Evolutionary conservation across 2,888 invertebrate species (phyloP).

Genomic region (Ceraclea dissimilis): DNA sequence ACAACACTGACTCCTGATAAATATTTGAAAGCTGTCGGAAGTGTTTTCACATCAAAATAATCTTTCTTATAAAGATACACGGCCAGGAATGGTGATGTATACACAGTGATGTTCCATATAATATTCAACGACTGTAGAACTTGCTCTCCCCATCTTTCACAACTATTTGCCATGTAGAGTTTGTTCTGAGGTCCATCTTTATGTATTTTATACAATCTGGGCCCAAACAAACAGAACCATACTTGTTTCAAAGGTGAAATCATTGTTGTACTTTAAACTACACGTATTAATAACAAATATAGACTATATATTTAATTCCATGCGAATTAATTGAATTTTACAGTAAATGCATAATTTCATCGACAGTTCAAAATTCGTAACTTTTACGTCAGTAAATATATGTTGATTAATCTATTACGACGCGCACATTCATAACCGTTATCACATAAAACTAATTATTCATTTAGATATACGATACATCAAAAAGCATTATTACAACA

Average conservation of each 20-base stretch:
- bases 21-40: constrained; percentile 40
- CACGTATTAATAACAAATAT: too few relatives aligned
- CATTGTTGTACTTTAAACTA: constrained; percentile 9
- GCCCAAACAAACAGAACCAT: constrained; percentile 62
- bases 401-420: too few relatives aligned
- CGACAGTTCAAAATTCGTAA: too few relatives aligned
- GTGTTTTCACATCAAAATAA: constrained; percentile 36
- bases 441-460: too few relatives aligned
- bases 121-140: constrained; percentile 58
- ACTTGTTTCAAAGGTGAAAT: constrained; percentile 45
- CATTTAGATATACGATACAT: too few relatives aligned
- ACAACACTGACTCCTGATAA: constrained; percentile 59
- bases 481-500: too few relatives aligned
- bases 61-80: constrained; percentile 63
- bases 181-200: constrained; percentile 50
- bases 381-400: too few relatives aligned
- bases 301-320: too few relatives aligned
- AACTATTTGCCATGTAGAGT: constrained; percentile 57
- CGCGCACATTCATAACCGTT: too few relatives aligned
- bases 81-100: constrained; percentile 68
- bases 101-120: constrained; percentile 62
- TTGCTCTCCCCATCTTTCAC: constrained; percentile 69
- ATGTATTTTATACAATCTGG: constrained; percentile 64
- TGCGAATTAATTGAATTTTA: too few relatives aligned
- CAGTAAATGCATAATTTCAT: too few relatives aligned